These are phyloP conservation scores for Hoplostethus atlanticus DNA, from an alignment of 2,797 vertebrate species.

Conservation along the genomic window DNA sequence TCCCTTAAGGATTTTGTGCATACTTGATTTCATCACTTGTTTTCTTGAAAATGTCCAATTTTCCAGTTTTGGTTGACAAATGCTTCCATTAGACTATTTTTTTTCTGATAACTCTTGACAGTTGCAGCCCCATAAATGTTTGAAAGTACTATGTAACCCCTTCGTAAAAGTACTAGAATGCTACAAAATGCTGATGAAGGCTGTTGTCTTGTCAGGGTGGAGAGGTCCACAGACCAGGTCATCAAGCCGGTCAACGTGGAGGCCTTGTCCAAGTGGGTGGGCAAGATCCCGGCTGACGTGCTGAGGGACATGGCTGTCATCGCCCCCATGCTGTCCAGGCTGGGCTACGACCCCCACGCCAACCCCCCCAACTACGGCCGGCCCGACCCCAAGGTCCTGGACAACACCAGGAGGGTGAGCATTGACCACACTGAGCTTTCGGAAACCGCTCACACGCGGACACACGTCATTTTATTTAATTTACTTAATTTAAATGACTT, in stretches of 20 bases:
- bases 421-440: not conserved
- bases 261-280: slow-evolving; percentile 98
- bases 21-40: too few species aligned
- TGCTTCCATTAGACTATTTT: too few species aligned
- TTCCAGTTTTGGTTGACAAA: too few species aligned
- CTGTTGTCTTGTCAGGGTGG: slow-evolving; percentile 86
- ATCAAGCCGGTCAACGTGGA: slow-evolving; percentile 98
- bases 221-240: slow-evolving; percentile 97
- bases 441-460: too few species aligned
- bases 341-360: slow-evolving; percentile 96
- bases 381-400: slow-evolving; percentile 94
- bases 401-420: slow-evolving; percentile 97
- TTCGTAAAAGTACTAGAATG: too few species aligned
- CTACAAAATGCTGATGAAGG: not conserved
- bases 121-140: too few species aligned
- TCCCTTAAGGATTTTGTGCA: too few species aligned
- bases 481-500: too few species aligned
- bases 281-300: slow-evolving; percentile 95
- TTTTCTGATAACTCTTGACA: too few species aligned
- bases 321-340: slow-evolving; percentile 94
- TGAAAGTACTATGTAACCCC: too few species aligned
- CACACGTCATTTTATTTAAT: not conserved
- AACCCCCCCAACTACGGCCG: slow-evolving; percentile 97
- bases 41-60: too few species aligned
- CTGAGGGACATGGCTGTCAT: slow-evolving; percentile 95